Evolutionary conservation across 2,888 invertebrate species (phyloP).

Genomic region (Eurois occulta): DNA sequence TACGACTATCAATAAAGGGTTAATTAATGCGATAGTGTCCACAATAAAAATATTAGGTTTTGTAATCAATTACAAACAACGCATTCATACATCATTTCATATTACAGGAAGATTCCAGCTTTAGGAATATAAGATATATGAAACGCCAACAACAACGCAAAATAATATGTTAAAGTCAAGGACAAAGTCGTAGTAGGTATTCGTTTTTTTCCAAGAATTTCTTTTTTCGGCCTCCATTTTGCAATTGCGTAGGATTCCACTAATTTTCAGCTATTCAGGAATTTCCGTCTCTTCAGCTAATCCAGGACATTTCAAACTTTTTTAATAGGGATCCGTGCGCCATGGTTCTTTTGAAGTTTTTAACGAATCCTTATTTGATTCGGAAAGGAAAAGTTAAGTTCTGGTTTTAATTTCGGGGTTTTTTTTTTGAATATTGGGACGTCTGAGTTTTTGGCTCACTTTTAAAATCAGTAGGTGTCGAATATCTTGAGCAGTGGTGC

Average conservation of each 20-base stretch:
- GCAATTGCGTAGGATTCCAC: conserved; percentile 28
- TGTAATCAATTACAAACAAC: no score
- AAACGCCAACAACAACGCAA: no score
- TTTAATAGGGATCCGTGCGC: conserved; percentile 40
- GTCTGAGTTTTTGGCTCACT: not conserved
- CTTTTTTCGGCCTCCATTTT: not conserved
- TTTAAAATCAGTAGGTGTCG: not conserved
- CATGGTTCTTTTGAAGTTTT: conserved; percentile 24
- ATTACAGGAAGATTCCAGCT: not conserved
- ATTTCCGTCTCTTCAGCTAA: conserved; percentile 25
- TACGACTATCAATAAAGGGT: no score
- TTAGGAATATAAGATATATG: not conserved
- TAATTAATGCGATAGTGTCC: no score
- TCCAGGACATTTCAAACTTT: conserved; percentile 46
- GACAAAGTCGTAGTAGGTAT: not conserved
- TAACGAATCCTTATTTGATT: conserved; percentile 21
- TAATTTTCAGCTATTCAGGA: conserved; percentile 55
- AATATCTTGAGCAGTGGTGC: not conserved
- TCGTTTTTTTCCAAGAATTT: conserved; percentile 23
- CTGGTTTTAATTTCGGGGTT: conserved; percentile 1
- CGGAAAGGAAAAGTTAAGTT: not conserved
- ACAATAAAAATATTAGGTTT: no score
- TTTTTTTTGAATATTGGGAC: not conserved
- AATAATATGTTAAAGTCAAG: conserved; percentile 1
- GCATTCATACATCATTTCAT: no score